Conservation (phyloP, 2,113 vertebrate species). For the Tragulus kanchil region DNA sequence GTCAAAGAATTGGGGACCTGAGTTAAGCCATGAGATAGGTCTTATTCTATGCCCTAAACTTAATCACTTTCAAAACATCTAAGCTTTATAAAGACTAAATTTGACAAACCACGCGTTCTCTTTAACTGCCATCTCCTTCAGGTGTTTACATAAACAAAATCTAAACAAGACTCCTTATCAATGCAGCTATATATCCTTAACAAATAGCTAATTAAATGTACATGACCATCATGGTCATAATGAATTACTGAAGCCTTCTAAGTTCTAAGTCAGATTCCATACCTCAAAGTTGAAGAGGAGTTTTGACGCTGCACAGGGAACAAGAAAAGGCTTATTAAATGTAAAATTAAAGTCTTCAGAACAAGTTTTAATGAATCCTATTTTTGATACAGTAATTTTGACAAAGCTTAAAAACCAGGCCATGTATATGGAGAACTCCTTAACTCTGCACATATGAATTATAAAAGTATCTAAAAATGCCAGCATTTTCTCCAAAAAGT, state of each 20-base stretch:
- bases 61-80: neutral
- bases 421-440: neutral
- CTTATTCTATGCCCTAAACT: neutral
- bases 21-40: neutral
- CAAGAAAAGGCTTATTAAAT: conserved; percentile 24
- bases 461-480: conserved; percentile 21
- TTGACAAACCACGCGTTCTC: conserved; percentile 38
- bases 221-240: neutral
- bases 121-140: conserved; percentile 16
- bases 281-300: neutral
- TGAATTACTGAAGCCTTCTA: neutral
- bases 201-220: neutral
- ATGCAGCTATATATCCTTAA: neutral
- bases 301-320: neutral
- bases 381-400: conserved; percentile 40
- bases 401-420: conserved; percentile 30
- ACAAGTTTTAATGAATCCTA: conserved; percentile 37
- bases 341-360: neutral
- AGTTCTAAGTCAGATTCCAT: neutral
- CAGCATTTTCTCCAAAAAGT: conserved; percentile 36
- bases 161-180: neutral
- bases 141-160: neutral
- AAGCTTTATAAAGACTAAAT: conserved; percentile 36
- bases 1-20: neutral
- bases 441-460: neutral